Base-by-base conservation (phyloP, 2,888 invertebrate genomes). In the Eurytoma californica region DNA sequence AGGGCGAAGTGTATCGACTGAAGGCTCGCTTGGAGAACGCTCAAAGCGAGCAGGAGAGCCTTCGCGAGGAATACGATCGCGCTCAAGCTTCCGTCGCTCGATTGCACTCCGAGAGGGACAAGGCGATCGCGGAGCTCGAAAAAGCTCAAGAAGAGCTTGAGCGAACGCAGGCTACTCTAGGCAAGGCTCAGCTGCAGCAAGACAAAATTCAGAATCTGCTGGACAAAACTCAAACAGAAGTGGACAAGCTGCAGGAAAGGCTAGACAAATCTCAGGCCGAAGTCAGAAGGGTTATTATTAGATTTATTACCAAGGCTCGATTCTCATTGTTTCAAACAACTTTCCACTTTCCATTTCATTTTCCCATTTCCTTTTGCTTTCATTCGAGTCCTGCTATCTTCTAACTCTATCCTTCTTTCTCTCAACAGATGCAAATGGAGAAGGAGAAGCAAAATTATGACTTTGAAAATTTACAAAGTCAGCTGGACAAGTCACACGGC, bases 11-110 rank as follows among this genome's bases (percentile, higher is more conserved):
- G 55, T 97, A 97, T 88, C 94, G 97, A 90, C 92, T 97, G 85
- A 97, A 97, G 91, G 97, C 97, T 58, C 95, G 97, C 88, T 92
- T 97, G 87, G 97, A 97, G 92, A 97, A 97, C 92, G 97, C 97
- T 90, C 97, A 97, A 92, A 96, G 96, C 80, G 97, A 98, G 91
- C 97, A 97, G 88, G 97, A 97, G 88, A 97, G 96, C 88, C 92
- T 97, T 84, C 95, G 97, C 83, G 97, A 97, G 89, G 97, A 98
- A 91, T 94, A 97, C 89, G 97, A 98, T 90, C 93, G 96, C 82
- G 93, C 95, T 55, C 97, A 97, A 90, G 93, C 95, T 55, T 93
- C 95, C 72, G 94, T 97, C 81, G 95, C 95, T 82, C 94, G 97
- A 82, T 93, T 97, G 84, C 97, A 97, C 89, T 95, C 95, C 51